Conservation (phyloP, 2,888 invertebrate species). For the Yponomeuta cagnagella region DNA sequence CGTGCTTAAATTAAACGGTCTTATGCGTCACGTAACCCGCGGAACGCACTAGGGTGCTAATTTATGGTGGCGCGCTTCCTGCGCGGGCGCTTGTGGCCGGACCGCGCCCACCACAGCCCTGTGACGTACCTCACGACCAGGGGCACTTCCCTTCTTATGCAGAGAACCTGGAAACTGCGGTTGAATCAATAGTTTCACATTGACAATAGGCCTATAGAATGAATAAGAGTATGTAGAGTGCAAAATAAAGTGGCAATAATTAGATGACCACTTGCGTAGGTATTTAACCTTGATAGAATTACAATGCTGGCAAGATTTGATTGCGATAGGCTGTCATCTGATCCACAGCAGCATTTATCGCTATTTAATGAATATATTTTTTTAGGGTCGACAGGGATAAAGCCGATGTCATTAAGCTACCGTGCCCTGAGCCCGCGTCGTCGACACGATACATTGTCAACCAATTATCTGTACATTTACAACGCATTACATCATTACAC, state of each 20-base stretch:
- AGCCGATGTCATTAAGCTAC: constrained; percentile 15
- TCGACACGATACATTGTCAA: constrained; percentile 38
- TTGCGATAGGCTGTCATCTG: not conserved
- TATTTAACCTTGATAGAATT: not conserved
- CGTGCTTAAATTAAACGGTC: constrained; percentile 19
- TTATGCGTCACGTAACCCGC: constrained; percentile 14
- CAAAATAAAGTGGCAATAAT: not conserved
- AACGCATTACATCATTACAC: constrained; percentile 39
- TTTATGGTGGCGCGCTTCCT: constrained; percentile 33
- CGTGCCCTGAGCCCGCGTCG: constrained; percentile 19
- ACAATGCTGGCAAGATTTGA: not conserved
- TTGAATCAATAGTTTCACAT: too few species aligned
- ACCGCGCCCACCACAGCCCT: not conserved
- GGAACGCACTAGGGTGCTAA: constrained; percentile 26
- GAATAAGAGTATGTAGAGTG: not conserved
- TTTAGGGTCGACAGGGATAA: constrained; percentile 1
- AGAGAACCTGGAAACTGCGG: not conserved
- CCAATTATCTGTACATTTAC: constrained; percentile 51
- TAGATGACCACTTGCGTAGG: not conserved
- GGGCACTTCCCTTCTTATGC: not conserved
- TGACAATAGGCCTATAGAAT: too few species aligned
- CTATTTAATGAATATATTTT: not conserved
- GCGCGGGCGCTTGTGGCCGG: constrained; percentile 12
- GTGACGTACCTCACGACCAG: not conserved
- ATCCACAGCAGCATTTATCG: not conserved